These are phyloP conservation scores for Macroglossus sobrinus DNA, from an alignment of 2,113 vertebrate species.

Conservation along the genomic window DNA sequence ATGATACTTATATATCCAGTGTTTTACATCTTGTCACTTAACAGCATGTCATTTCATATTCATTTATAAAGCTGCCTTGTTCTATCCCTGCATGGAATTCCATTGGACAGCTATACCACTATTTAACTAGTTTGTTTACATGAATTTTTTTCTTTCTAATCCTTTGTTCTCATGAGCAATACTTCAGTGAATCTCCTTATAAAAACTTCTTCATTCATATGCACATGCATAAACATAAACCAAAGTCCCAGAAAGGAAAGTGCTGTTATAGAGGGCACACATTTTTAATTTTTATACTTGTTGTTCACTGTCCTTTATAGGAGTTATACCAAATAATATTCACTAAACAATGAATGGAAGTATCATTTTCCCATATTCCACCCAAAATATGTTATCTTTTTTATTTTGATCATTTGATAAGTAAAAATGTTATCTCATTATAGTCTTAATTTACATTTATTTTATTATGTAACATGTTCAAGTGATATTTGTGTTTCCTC, in stretches of 20 bases:
- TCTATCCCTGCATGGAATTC: background rate
- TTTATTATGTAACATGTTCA: background rate
- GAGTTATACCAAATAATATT: background rate
- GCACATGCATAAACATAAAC: background rate
- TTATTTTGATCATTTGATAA: background rate
- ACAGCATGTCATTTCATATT: background rate
- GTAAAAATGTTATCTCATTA: background rate
- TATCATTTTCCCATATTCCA: background rate
- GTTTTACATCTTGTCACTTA: background rate
- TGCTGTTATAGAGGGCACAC: background rate
- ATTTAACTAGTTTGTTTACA: background rate
- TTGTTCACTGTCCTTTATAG: background rate
- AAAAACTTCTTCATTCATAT: background rate
- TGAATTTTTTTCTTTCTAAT: background rate
- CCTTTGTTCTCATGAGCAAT: background rate
- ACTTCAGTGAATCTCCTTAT: background rate
- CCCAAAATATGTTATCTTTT: background rate
- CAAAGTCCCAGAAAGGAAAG: background rate
- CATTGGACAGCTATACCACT: background rate
- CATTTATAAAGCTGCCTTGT: background rate
- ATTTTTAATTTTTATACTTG: background rate
- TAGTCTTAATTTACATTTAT: background rate
- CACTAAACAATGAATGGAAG: background rate
- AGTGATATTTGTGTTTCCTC: background rate
- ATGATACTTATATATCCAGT: background rate